These are phyloP conservation scores for Helicoverpa armigera DNA, from an alignment of 1,140 invertebrate genomes.

Conservation along the genomic window DNA sequence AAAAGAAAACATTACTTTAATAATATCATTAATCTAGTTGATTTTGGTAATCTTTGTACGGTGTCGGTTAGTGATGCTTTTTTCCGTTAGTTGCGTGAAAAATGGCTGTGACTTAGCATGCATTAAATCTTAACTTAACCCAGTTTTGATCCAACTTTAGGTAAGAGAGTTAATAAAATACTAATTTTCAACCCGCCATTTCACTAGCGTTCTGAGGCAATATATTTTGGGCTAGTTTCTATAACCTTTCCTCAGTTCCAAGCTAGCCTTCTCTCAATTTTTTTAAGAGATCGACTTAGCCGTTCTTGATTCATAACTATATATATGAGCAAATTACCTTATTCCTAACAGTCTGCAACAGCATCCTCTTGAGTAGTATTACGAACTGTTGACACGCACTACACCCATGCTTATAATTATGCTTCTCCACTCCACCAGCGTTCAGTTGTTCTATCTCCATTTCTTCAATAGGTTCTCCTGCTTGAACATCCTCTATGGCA, in stretches of 20 bases:
- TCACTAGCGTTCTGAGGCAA: neutral
- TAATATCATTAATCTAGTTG: too few relatives aligned
- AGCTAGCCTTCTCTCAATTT: too few relatives aligned
- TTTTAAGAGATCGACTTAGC: too few relatives aligned
- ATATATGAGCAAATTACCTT: constrained; percentile 82
- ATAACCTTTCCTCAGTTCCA: too few relatives aligned
- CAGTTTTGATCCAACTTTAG: too few relatives aligned
- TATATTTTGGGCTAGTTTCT: neutral
- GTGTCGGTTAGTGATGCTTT: too few relatives aligned
- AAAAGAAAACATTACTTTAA: constrained; percentile 60
- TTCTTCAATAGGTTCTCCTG: constrained; percentile 38
- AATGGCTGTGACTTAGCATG: too few relatives aligned
- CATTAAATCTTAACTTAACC: too few relatives aligned
- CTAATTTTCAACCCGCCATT: neutral
- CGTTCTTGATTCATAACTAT: too few relatives aligned
- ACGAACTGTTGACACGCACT: constrained; percentile 89
- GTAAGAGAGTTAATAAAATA: too few relatives aligned
- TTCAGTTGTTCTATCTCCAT: constrained; percentile 72
- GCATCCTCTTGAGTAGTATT: constrained; percentile 89
- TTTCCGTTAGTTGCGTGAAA: too few relatives aligned
- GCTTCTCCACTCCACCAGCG: constrained; percentile 70
- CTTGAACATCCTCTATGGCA: constrained; percentile 49
- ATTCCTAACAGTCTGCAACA: constrained; percentile 91
- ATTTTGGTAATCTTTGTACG: too few relatives aligned
- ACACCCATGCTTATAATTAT: constrained; percentile 87